A percentile compares a stretch with the other conserved stretches of the same genome.
These are phyloP conservation scores for Drosophila recens DNA, from an alignment of 2,888 invertebrate species.

Conservation along the genomic window DNA sequence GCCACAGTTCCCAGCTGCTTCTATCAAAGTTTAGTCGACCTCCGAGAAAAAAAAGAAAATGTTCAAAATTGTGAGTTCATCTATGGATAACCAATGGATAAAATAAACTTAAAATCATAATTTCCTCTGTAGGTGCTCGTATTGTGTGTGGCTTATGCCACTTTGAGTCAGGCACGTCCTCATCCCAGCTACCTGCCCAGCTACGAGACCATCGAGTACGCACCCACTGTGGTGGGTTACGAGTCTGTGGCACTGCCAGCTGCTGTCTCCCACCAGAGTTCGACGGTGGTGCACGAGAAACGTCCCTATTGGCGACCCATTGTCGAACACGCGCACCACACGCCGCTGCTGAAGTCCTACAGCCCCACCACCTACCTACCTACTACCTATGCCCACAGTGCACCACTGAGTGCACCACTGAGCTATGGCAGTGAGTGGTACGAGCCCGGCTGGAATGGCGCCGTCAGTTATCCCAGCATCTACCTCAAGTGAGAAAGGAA, in stretches of 20 bases:
- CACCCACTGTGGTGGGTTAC: constrained; percentile 81
- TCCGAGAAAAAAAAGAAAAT: constrained; percentile 54
- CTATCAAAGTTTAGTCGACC: constrained; percentile 11
- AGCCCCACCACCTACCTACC: constrained; percentile 38
- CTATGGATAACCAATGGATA: constrained; percentile 13
- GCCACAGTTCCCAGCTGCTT: constrained; percentile 59
- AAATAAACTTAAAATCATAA: neutral
- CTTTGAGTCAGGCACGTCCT: constrained; percentile 62
- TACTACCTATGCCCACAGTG: constrained; percentile 52
- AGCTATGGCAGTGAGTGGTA: constrained; percentile 62
- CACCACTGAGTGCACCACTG: constrained; percentile 36
- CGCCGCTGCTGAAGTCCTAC: constrained; percentile 72
- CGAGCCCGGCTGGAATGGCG: constrained; percentile 62
- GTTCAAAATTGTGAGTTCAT: constrained; percentile 78
- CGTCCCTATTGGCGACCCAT: constrained; percentile 83
- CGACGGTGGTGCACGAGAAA: constrained; percentile 84
- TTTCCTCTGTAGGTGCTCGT: constrained; percentile 50
- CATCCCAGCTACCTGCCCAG: constrained; percentile 76
- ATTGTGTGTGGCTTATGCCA: constrained; percentile 30
- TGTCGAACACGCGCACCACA: constrained; percentile 61
- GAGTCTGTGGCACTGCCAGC: constrained; percentile 75
- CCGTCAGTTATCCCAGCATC: constrained; percentile 60
- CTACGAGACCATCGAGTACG: constrained; percentile 75
- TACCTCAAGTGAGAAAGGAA: constrained; percentile 56
- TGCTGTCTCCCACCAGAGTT: constrained; percentile 83